Conservation (phyloP, 2,797 vertebrate genomes). For the Lagocephalus sceleratus region DNA sequence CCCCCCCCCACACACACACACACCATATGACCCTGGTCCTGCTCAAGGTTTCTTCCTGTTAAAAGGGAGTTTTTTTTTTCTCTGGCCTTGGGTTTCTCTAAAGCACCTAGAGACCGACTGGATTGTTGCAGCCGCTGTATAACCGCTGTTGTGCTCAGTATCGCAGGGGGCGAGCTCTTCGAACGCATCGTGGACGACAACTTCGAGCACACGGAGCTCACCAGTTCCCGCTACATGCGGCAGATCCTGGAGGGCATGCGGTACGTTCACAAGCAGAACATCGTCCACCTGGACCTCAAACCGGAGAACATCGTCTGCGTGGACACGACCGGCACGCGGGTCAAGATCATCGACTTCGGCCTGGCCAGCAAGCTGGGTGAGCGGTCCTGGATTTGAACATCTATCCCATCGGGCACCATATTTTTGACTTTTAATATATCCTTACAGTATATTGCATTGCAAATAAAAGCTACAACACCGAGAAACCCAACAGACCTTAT, state of each 20-base stretch:
- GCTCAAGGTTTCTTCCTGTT: too few relatives aligned
- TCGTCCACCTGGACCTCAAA: conserved; percentile 87
- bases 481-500: conserved; percentile 11
- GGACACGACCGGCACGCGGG: conserved; percentile 65
- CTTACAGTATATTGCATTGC: not conserved
- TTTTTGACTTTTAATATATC: not conserved
- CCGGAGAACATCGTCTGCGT: conserved; percentile 88
- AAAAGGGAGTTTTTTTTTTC: too few relatives aligned
- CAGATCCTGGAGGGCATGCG: conserved; percentile 85
- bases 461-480: not conserved
- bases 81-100: too few relatives aligned
- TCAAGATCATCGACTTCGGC: conserved; percentile 90
- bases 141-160: too few relatives aligned
- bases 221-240: conserved; percentile 79
- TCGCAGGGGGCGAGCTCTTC: conserved; percentile 88
- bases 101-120: too few relatives aligned
- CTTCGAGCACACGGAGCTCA: conserved; percentile 87
- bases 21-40: too few relatives aligned
- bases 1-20: too few relatives aligned
- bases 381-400: conserved; percentile 13
- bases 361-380: conserved; percentile 82
- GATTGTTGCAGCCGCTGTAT: too few relatives aligned
- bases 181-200: conserved; percentile 82
- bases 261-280: conserved; percentile 80
- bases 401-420: not conserved